These are phyloP conservation scores for Hylyphantes graminicola DNA, from an alignment of 1,140 invertebrate genomes.

Conservation along the genomic window DNA sequence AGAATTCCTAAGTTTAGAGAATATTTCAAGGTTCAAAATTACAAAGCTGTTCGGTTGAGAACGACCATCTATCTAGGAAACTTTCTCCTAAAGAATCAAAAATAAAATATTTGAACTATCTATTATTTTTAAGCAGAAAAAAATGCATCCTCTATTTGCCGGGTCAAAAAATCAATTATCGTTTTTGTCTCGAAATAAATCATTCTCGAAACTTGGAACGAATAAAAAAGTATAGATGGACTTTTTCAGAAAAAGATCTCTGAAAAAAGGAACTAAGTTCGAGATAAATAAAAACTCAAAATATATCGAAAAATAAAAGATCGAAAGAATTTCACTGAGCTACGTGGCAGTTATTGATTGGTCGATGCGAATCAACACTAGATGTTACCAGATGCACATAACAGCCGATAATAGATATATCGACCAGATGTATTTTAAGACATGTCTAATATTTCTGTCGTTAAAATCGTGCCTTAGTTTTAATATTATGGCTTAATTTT, in stretches of 20 bases:
- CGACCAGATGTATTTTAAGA: constrained; percentile 21
- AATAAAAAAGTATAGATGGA: constrained; percentile 7
- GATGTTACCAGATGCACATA: constrained; percentile 41
- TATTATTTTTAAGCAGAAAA: too few relatives aligned
- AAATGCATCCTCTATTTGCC: not conserved
- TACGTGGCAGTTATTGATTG: constrained; percentile 23
- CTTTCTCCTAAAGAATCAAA: not conserved
- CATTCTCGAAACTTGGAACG: constrained; percentile 1
- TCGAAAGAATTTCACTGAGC: constrained; percentile 23
- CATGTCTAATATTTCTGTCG: constrained; percentile 10
- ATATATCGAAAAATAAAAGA: not conserved
- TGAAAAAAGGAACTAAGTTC: not conserved
- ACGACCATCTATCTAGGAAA: not conserved
- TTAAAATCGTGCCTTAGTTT: constrained; percentile 19
- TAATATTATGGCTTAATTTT: not conserved
- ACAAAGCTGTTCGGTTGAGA: not conserved
- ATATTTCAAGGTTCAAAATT: too few relatives aligned
- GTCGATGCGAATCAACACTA: constrained; percentile 3
- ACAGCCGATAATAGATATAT: constrained; percentile 45
- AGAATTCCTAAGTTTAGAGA: too few relatives aligned
- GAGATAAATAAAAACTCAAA: constrained; percentile 15
- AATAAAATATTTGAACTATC: too few relatives aligned
- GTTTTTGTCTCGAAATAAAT: constrained; percentile 48
- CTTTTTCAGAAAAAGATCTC: not conserved
- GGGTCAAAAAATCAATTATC: constrained; percentile 49